Evolutionary conservation across 2,888 invertebrate genomes (phyloP).

Genomic region (Nephrotoma guestfalica): DNA sequence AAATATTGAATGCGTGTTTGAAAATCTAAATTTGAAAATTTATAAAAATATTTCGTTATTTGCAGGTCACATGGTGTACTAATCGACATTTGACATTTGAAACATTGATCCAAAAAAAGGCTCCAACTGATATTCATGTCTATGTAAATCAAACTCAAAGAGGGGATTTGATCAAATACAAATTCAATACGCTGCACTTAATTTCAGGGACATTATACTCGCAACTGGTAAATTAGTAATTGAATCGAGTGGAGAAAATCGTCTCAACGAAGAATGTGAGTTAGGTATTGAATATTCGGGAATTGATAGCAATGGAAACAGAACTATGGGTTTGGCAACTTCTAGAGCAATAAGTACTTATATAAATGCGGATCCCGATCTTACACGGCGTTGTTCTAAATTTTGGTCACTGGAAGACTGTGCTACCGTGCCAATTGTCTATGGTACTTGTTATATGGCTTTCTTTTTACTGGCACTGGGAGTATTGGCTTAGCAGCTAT

Average conservation of each 20-base stretch:
- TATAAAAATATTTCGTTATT: no score
- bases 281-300: constrained; percentile 58
- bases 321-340: constrained; percentile 47
- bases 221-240: constrained; percentile 79
- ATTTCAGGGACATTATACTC: constrained; percentile 91
- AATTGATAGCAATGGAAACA: constrained; percentile 38
- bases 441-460: constrained; percentile 47
- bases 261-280: constrained; percentile 47
- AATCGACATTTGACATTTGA: constrained; percentile 63
- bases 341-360: constrained; percentile 39
- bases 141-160: constrained; percentile 61
- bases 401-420: constrained; percentile 60
- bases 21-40: no score
- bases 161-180: constrained; percentile 70
- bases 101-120: constrained; percentile 32
- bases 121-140: constrained; percentile 44
- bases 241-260: constrained; percentile 57
- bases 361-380: constrained; percentile 31
- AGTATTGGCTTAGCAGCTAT: constrained; percentile 53
- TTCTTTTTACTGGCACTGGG: constrained; percentile 32
- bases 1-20: no score
- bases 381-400: constrained; percentile 51
- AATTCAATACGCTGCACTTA: constrained; percentile 65
- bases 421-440: constrained; percentile 64
- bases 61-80: constrained; percentile 45